Evolutionary conservation across 2,888 invertebrate genomes (phyloP), one percentile per base, ranked within the genome.

Genomic region (Pseudococcus viburni): DNA sequence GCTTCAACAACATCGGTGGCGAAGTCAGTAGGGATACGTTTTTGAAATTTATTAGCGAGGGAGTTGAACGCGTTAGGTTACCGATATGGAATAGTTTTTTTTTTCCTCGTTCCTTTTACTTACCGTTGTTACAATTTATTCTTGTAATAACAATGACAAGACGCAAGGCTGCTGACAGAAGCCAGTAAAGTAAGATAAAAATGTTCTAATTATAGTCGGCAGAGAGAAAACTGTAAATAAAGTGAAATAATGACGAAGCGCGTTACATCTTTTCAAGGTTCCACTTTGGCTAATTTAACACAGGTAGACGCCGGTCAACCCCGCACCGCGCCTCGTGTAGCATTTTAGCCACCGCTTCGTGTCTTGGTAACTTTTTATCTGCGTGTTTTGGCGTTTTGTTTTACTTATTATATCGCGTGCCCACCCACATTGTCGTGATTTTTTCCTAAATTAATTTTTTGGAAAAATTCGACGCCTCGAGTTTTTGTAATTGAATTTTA

Each of bases 111-210:
- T 12, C 33, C 42, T 7, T n/a, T 68, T 68, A 2, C 19, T 68
- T 12, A 26, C 55, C 22, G 68, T 68, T n/a, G 77, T 42, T 77
- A 77, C 77, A 77, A 77, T 77, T 77, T 77, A 77, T 77, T 77
- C 77, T 77, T 77, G n/a, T 77, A 77, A 77, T 42, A 77, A 77
- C 77, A 77, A 77, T 77, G 77, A 42, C 77, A 77, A 77, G 42
- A 77, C 77, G 39, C 77, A 77, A 77, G 77, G 77, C 77, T 77
- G 77, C 77, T 77, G 77, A 77, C 77, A 77, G 77, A 42, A 77
- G 77, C 77, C 77, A 77, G 77, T 77, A 77, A 42, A 77, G 77
- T 42, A 77, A 77, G 77, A 77, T 77, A 77, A 77, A 77, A 77
- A 77, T 77, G 77, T 77, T 77, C 77, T 77, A 77, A 77, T 33